Percentiles rank a stretch among this genome's conserved stretches.
Evolutionary conservation across 2,888 invertebrate species (phyloP).

Genomic region (Lampropteryx suffumata): DNA sequence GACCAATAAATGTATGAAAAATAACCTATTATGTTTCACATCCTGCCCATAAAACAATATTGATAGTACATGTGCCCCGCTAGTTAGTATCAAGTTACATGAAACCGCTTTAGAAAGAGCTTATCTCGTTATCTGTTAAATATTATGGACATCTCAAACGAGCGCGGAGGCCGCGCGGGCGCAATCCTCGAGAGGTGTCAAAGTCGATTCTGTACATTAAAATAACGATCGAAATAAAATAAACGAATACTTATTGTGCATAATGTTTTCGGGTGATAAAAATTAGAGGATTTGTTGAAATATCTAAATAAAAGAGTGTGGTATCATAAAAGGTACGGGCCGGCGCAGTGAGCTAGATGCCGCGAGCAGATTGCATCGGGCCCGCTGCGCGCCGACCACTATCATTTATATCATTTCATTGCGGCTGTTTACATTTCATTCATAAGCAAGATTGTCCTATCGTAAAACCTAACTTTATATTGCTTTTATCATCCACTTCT

Average conservation of each 20-base stretch:
- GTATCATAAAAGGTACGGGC: conserved; percentile 64
- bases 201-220: conserved; percentile 58
- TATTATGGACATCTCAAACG: conserved; percentile 67
- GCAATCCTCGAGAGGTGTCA: conserved; percentile 66
- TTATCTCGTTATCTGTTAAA: conserved; percentile 76
- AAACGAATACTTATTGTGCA: conserved; percentile 75
- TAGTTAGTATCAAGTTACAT: conserved; percentile 71
- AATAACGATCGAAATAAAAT: conserved; percentile 78
- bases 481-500: conserved; percentile 42
- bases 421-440: conserved; percentile 79
- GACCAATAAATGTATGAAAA: no score
- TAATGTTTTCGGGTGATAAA: conserved; percentile 75
- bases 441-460: conserved; percentile 66
- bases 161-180: conserved; percentile 41
- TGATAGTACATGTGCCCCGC: conserved; percentile 41
- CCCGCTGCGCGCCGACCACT: conserved; percentile 51
- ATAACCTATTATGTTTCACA: conserved; percentile 14
- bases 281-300: conserved; percentile 75
- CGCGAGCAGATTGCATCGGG: conserved; percentile 65
- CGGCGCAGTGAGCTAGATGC: conserved; percentile 61
- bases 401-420: conserved; percentile 79
- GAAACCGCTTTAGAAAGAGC: conserved; percentile 67
- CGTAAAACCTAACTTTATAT: conserved; percentile 57
- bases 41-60: conserved; percentile 66
- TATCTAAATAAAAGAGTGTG: conserved; percentile 77